Evolutionary conservation across 2,888 invertebrate species (phyloP).

Genomic region (Barypeithes pellucidus): DNA sequence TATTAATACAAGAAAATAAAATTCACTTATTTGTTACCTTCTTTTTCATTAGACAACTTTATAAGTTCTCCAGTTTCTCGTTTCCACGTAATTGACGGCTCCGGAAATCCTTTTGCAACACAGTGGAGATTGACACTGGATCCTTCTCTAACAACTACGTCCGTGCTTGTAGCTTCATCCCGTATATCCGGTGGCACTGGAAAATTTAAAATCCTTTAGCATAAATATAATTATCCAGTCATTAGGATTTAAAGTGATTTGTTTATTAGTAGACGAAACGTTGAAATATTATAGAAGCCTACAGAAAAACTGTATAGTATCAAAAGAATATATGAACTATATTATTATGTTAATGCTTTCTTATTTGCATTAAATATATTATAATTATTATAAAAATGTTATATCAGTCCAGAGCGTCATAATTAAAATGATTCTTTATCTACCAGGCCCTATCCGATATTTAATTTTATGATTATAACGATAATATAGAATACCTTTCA

Average conservation of each 20-base stretch:
- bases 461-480: too few relatives aligned
- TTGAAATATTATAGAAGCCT: too few relatives aligned
- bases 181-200: slow-evolving; percentile 90
- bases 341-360: too few relatives aligned
- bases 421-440: too few relatives aligned
- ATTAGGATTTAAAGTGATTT: neutral
- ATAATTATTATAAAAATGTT: too few relatives aligned
- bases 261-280: neutral
- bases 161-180: slow-evolving; percentile 89
- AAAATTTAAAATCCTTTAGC: slow-evolving; percentile 57
- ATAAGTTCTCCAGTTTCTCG: slow-evolving; percentile 84
- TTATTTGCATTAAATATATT: too few relatives aligned
- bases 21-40: slow-evolving; percentile 72
- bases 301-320: too few relatives aligned
- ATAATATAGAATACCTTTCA: too few relatives aligned
- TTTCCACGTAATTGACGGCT: slow-evolving; percentile 90
- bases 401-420: too few relatives aligned
- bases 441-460: too few relatives aligned
- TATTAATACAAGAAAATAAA: too few relatives aligned
- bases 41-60: slow-evolving; percentile 77
- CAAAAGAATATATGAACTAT: too few relatives aligned
- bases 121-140: slow-evolving; percentile 90
- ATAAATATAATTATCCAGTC: neutral
- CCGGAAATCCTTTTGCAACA: slow-evolving; percentile 89
- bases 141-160: slow-evolving; percentile 89